These are phyloP conservation scores for Caenorhabditis doughertyi DNA, from an alignment of 2,888 invertebrate genomes.

Conservation along the genomic window DNA sequence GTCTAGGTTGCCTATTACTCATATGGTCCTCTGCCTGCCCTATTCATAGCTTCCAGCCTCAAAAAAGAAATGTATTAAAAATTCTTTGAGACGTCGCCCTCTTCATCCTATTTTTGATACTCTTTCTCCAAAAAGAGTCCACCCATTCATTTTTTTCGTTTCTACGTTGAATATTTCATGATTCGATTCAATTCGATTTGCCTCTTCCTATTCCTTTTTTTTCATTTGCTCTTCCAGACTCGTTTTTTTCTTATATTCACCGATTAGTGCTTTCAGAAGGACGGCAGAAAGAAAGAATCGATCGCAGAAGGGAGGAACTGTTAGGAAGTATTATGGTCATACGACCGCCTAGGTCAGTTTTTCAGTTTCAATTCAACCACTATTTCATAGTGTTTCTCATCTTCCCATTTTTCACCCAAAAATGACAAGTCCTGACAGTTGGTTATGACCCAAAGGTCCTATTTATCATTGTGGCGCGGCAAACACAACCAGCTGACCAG, in stretches of 20 bases:
- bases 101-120: constrained; percentile 27
- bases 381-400: constrained; percentile 33
- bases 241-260: constrained; percentile 1
- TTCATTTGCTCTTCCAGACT: constrained; percentile 33
- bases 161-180: constrained; percentile 59
- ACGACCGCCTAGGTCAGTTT: constrained; percentile 66
- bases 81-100: constrained; percentile 28
- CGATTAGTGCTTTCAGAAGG: constrained; percentile 46
- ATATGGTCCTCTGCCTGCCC: constrained; percentile 33
- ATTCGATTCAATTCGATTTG: constrained; percentile 35
- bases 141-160: constrained; percentile 60
- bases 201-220: not conserved
- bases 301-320: constrained; percentile 42
- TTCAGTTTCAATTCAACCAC: not conserved
- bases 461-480: constrained; percentile 54
- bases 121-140: constrained; percentile 10
- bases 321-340: constrained; percentile 62
- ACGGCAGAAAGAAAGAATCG: constrained; percentile 54
- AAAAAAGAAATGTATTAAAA: constrained; percentile 35
- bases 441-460: constrained; percentile 58
- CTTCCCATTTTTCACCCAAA: constrained; percentile 51
- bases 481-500: constrained; percentile 33
- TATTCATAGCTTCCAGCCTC: constrained; percentile 14
- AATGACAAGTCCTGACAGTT: constrained; percentile 56
- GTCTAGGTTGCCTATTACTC: constrained; percentile 39